Conservation (phyloP, 1,140 invertebrate genomes). For the Meteorus sp. region DNA sequence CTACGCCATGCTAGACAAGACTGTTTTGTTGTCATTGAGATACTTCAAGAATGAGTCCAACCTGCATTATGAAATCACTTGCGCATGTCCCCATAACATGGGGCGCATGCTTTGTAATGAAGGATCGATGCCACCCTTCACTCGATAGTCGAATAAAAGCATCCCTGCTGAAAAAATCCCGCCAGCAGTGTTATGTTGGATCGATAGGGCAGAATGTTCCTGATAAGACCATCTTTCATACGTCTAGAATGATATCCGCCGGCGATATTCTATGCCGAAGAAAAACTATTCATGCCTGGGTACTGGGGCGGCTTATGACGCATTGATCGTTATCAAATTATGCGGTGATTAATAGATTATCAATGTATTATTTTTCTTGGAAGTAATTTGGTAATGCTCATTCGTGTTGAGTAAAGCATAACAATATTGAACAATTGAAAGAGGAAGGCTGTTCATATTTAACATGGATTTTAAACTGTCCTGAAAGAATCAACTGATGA, state of each 20-base stretch:
- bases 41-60: not conserved
- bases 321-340: too few species aligned
- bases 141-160: slow-evolving; percentile 1
- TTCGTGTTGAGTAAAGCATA: too few species aligned
- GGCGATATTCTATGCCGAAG: not conserved
- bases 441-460: too few species aligned
- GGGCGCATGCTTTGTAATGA: not conserved
- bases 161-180: not conserved
- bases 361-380: too few species aligned
- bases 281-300: too few species aligned
- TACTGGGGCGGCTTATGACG: too few species aligned
- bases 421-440: too few species aligned
- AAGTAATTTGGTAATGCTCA: too few species aligned
- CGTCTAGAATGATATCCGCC: not conserved
- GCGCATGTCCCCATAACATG: not conserved
- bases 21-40: slow-evolving; percentile 23
- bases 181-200: too few species aligned
- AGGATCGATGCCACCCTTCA: slow-evolving; percentile 2
- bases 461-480: too few species aligned
- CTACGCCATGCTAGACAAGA: slow-evolving; percentile 12
- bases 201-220: not conserved
- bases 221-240: not conserved
- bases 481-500: too few species aligned
- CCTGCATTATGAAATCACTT: not conserved
- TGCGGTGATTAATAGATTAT: too few species aligned